Base-by-base conservation (phyloP, 2,888 invertebrate genomes). In the Drosophila fungiperda region DNA sequence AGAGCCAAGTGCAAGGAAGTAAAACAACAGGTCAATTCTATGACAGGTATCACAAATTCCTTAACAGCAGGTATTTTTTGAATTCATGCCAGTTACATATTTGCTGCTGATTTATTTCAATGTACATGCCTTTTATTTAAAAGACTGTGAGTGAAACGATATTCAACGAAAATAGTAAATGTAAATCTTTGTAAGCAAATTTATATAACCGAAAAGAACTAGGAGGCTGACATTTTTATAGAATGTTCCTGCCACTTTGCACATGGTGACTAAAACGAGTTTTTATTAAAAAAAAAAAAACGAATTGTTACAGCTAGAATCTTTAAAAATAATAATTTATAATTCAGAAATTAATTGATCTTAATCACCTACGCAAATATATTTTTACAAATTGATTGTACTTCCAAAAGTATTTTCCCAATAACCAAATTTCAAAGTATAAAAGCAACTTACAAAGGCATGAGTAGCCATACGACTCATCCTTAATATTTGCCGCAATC, bases 41-140 rank as follows among this genome's bases (percentile, higher is more conserved):
- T 35, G 57, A 63, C 76, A 88, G 80, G 80, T 82, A 87, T 45
- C 17, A 15, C 17, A 55, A 59, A 50, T 49, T 8, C n/a, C 9
- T 33, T 32, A 48, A 53, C 61, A 63, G 17, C 65, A 77, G 82
- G 77, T 77, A 63, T 23, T 35, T 40, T 36, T 50, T 61, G 26
- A 32, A 12, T 20, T 11, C 26, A 26, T 59, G 33, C 62, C 33
- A 36, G 35, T 33, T 36, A 45, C 3, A 35, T 54, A 36, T 20
- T 12, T 62, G 26, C 26, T 55, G 32, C 23, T 49, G 17, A 49
- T 40, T 36, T 63, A 40, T 33, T 33, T 53, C 0, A 42, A n/a
- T 20, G 20, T 20, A 35, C 36, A 54, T 54, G 49, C 35, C 45
- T 40, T 35, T 48, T 8, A 67, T 26, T 32, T 38, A 7, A 33